phyloP scores from a whole-genome alignment of 2,797 vertebrate species.

The Melanotaenia boesemani region DNA sequence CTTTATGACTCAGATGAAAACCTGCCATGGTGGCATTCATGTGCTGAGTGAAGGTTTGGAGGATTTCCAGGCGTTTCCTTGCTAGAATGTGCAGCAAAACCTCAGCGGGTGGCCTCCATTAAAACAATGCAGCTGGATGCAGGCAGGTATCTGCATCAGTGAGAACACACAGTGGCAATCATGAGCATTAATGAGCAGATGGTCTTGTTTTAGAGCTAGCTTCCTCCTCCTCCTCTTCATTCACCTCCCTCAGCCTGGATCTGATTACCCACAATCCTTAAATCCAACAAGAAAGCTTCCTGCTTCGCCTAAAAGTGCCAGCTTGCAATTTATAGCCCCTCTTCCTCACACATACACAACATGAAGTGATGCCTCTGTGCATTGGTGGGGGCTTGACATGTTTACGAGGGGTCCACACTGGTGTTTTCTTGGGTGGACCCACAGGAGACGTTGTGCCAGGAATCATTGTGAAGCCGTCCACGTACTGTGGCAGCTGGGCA shows the following conservation, averaged over 20 bases:
- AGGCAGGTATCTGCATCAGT: slow-evolving; percentile 40
- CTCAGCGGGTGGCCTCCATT: slow-evolving; percentile 10
- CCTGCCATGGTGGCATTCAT: slow-evolving; percentile 14
- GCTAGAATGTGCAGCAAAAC: slow-evolving; percentile 28
- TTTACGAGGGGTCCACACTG: slow-evolving; percentile 54
- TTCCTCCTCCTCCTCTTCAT: slow-evolving; percentile 35
- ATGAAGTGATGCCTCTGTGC: slow-evolving; percentile 24
- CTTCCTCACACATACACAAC: slow-evolving; percentile 26
- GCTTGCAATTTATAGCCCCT: slow-evolving; percentile 67
- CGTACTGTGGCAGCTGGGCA: slow-evolving; percentile 44
- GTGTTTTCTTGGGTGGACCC: slow-evolving; percentile 12
- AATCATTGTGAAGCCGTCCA: slow-evolving; percentile 43
- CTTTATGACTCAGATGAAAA: slow-evolving; percentile 21
- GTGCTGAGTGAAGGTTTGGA: slow-evolving; percentile 2
- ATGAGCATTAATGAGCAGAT: slow-evolving; percentile 60
- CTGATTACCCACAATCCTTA: slow-evolving; percentile 73
- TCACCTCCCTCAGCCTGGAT: slow-evolving; percentile 59
- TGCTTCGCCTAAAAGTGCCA: slow-evolving; percentile 62
- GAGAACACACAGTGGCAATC: slow-evolving; percentile 47
- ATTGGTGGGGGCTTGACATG: slow-evolving; percentile 28
- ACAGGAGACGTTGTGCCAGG: slow-evolving; percentile 5
- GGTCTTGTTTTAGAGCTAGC: slow-evolving; percentile 32
- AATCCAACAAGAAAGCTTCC: slow-evolving; percentile 62
- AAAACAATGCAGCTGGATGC: slow-evolving; percentile 21
- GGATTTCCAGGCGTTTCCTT: slow-evolving; percentile 25